Percentiles rank a stretch among this genome's conserved stretches.
Evolutionary conservation across 2,888 invertebrate genomes (phyloP).

Genomic region (Sylvicola fuscatus): DNA sequence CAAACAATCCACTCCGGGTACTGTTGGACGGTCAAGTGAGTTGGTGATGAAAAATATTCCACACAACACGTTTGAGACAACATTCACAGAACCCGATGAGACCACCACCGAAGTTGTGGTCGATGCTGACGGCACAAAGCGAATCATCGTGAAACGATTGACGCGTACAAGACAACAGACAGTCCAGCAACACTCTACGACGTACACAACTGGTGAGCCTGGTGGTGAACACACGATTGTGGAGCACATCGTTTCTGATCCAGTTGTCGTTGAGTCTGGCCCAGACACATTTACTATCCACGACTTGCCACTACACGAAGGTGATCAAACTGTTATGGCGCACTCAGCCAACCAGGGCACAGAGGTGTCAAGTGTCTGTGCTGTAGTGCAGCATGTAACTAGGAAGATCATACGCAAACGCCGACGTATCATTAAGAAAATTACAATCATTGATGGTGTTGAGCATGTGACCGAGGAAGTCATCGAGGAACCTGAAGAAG

Average conservation of each 20-base stretch:
- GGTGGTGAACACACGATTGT: slow-evolving; percentile 29
- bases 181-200: slow-evolving; percentile 30
- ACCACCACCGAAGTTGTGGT: slow-evolving; percentile 61
- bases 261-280: slow-evolving; percentile 15
- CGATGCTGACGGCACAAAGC: slow-evolving; percentile 60
- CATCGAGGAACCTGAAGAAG: slow-evolving; percentile 48
- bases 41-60: slow-evolving; percentile 50
- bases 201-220: slow-evolving; percentile 31
- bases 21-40: slow-evolving; percentile 36
- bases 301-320: slow-evolving; percentile 22
- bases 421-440: slow-evolving; percentile 50
- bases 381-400: slow-evolving; percentile 65
- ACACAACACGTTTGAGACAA: slow-evolving; percentile 57
- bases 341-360: slow-evolving; percentile 17
- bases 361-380: slow-evolving; percentile 40
- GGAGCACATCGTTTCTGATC: slow-evolving; percentile 1
- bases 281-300: slow-evolving; percentile 18
- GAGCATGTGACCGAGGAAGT: slow-evolving; percentile 68
- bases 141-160: slow-evolving; percentile 55
- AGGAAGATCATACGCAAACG: slow-evolving; percentile 54
- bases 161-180: slow-evolving; percentile 47
- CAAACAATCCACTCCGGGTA: slow-evolving; percentile 29
- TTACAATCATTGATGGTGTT: slow-evolving; percentile 62
- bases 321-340: slow-evolving; percentile 16
- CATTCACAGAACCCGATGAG: slow-evolving; percentile 63